Evolutionary conservation across 2,113 vertebrate genomes (phyloP), one percentile per base, ranked within the genome.

Genomic region (Actinemys pallida): DNA sequence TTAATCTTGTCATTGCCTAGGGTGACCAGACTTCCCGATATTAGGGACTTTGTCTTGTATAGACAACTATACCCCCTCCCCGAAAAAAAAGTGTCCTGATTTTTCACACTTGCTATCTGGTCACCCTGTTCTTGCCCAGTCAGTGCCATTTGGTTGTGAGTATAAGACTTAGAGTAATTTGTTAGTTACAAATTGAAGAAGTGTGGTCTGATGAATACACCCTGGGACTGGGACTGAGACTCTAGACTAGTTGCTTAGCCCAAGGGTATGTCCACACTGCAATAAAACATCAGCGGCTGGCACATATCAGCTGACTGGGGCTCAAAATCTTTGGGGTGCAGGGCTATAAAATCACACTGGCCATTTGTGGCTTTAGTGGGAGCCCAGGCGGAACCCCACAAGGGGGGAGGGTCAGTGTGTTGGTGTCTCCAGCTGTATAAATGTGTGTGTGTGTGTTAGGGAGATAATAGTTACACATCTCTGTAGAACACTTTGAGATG

Each of bases 1-100:
- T 1, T 49, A 35, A 54, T 69, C 57, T 86, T 0, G 0, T 0
- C 2, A 8, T 24, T 47, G 31, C 86, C 76, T 57, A 57, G 10
- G 56, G 56, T 57, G 56, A 57, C 24, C 25, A 27, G 25, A 25
- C 53, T 54, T 54, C 53, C 25, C 50, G 14, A 57, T 56, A 56
- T 56, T 25, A 10, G 54, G 24, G 54, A 8, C 54, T 22, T 56
- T 56, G 54, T 56, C 20, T 56, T 56, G 25, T 24, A 24, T 56
- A 25, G 22, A 56, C 9, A 56, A 56, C 54, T 56, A 25, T 25
- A 56, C 8, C 54, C 3, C 54, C 54, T 56, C 9, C 22, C 54
- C 4, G 54, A 54, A 56, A 57, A 57, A 57, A 57, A 27, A 57
- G 56, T 27, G 24, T 57, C 56, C 56, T 57, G 56, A 57, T 10